Evolutionary conservation across 2,113 vertebrate species (phyloP).

Genomic region (Polypterus senegalus): DNA sequence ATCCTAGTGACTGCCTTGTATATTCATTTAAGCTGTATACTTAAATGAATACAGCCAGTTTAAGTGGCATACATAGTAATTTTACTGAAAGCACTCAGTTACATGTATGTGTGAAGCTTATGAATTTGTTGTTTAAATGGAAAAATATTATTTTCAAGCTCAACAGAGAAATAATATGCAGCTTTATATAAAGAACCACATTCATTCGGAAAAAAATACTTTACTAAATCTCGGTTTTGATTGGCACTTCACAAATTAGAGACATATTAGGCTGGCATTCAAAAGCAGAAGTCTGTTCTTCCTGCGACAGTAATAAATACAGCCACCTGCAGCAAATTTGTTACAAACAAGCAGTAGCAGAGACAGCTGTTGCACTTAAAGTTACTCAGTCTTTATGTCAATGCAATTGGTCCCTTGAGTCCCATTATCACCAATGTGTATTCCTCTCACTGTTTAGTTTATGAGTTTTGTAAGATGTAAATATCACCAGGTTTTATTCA

Average conservation of each 20-base stretch:
- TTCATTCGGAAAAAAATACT: too few relatives aligned
- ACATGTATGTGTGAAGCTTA: too few relatives aligned
- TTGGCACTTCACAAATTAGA: not conserved
- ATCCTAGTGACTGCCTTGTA: too few relatives aligned
- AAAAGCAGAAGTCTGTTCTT: slow-evolving; percentile 1
- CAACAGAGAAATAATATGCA: too few relatives aligned
- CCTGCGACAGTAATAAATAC: slow-evolving; percentile 7
- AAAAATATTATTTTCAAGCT: too few relatives aligned
- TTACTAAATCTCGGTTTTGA: not conserved
- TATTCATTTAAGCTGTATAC: too few relatives aligned
- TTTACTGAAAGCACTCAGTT: too few relatives aligned
- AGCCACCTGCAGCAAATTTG: slow-evolving; percentile 11
- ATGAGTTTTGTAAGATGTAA: slow-evolving; percentile 9
- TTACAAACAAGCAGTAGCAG: slow-evolving; percentile 7
- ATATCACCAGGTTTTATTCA: slow-evolving; percentile 4
- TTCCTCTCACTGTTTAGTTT: slow-evolving; percentile 6
- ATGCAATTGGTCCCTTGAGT: slow-evolving; percentile 8
- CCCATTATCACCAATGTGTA: slow-evolving; percentile 10
- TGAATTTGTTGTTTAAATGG: too few relatives aligned
- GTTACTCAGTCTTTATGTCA: slow-evolving; percentile 11
- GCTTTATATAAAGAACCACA: too few relatives aligned
- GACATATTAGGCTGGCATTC: not conserved
- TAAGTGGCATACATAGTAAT: too few relatives aligned
- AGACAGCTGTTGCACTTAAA: slow-evolving; percentile 12
- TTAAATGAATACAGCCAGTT: too few relatives aligned